phyloP scores from a whole-genome alignment of 2,797 vertebrate species.

The Pelochelys cantorii region DNA sequence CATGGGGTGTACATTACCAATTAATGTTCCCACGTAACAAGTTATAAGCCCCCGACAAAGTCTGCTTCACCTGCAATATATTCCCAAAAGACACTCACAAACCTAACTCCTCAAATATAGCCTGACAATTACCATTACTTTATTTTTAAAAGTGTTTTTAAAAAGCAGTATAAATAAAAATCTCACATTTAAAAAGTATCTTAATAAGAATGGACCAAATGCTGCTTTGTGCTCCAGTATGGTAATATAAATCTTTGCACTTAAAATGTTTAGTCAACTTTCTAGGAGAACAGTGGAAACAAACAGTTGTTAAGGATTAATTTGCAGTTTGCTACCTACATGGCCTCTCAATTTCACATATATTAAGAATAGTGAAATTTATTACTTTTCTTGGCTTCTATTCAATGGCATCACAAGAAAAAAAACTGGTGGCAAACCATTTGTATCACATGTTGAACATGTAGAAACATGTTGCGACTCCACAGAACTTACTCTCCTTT shows the following conservation, averaged over 20 bases:
- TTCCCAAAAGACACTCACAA: not conserved
- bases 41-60: slow-evolving; percentile 7
- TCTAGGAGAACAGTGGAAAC: slow-evolving; percentile 50
- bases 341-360: slow-evolving; percentile 23
- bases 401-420: slow-evolving; percentile 56
- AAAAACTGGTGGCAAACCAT: slow-evolving; percentile 46
- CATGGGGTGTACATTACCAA: slow-evolving; percentile 55
- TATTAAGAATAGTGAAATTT: slow-evolving; percentile 37
- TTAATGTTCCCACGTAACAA: slow-evolving; percentile 61
- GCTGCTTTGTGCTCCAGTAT: not conserved
- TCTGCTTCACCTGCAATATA: slow-evolving; percentile 22
- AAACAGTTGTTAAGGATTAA: slow-evolving; percentile 38
- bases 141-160: not conserved
- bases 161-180: slow-evolving; percentile 22
- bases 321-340: slow-evolving; percentile 10
- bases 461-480: slow-evolving; percentile 27
- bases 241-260: not conserved
- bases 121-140: not conserved
- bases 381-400: slow-evolving; percentile 54
- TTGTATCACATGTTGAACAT: slow-evolving; percentile 9
- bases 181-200: not conserved
- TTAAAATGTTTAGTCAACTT: slow-evolving; percentile 17
- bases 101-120: not conserved
- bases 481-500: slow-evolving; percentile 17
- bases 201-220: not conserved